Evolutionary conservation across 2,888 invertebrate genomes (phyloP), one percentile per base, ranked within the genome.

Genomic region (Torymus tubicola): DNA sequence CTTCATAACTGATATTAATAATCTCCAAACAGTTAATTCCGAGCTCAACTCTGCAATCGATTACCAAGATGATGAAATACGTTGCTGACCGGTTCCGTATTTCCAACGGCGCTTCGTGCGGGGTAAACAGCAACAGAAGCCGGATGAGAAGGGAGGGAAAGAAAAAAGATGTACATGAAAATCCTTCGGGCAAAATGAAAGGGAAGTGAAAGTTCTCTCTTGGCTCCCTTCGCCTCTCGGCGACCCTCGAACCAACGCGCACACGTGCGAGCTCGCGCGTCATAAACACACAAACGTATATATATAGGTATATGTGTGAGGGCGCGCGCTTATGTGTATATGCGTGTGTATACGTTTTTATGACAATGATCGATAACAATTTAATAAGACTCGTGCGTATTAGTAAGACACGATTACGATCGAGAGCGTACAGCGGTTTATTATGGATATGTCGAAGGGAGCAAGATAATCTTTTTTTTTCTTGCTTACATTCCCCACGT

Each of bases 351-450:
- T 61, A 21, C 10, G 69, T 64, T 73, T 69, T 74, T 57, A 58
- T 16, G 74, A 74, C 70, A 10, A 65, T 75, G 61, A 76, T 76
- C 80, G 55, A 80, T 75, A 75, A 68, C 73, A 79, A 73, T 73
- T 78, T 78, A 78, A 70, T 70, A 75, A 74, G 65, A 75, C 31
- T 75, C 63, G 65, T 31, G 16, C 18, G 24, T 53, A 76, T 77
- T 65, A 77, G 57, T 64, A 64, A 64, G 57, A 57, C 42, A 63
- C 24, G 70, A 55, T 68, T 67, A 61, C 21, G 67, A 65, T 72
- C 61, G 42, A 67, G 60, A 55, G 12, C 58, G 60, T 16, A 73
- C 73, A 67, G 60, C 52, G n/a, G 16, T 50, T 14, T 61, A 68
- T 21, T 65, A 57, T n/a, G 52, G 53, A 24, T 3, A 69, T 16